Base-by-base conservation (phyloP, 2,113 vertebrate species). In the Chloebia gouldiae region DNA sequence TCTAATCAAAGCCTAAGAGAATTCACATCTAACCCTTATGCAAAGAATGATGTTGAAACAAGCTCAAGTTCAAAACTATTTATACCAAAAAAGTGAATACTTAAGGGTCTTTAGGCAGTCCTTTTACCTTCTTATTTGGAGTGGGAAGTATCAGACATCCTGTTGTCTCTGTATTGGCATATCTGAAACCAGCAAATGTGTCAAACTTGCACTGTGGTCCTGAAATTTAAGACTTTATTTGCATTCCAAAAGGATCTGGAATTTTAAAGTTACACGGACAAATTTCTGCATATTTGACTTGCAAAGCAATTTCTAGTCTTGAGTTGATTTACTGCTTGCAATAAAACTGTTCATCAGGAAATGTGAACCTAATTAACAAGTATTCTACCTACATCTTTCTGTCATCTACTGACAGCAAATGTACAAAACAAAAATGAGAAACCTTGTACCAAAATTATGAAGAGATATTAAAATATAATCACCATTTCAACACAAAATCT, bases 171-270 rank as follows among this genome's bases (percentile, higher is more conserved):
- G 8, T 88, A 95, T 77, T 64, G 71, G 51, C 54, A 27, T 47
- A 70, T 66, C 44, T 78, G 44, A 82, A 20, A 30, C 68, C 79
- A 94, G 49, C 1, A 16, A 77, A 73, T 77, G 31, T 88, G 75
- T 93, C 63, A 93, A 92, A 60, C 35, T 42, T 37, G 21, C 42
- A 31, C 63, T 73, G 54, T 88, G 63, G 78, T 86, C 63, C 79
- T 94, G 81, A 92, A 94, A 95, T 90, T 47, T 44, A 73, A 88
- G 28, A 20, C 56, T 69, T 81, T 83, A 59, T 92, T 94, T 94
- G 37, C 56, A 71, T 31, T 78, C 53, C n/a, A 81, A 56, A 90
- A 27, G 7, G 33, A 60, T 54, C 22, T 76, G 53, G 37, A 49
- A 60, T 64, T 90, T 73, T 85, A 61, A 68, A 81, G 30, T 49